Conservation (phyloP, 2,888 invertebrate genomes). For the Ophion obscuratus region DNA sequence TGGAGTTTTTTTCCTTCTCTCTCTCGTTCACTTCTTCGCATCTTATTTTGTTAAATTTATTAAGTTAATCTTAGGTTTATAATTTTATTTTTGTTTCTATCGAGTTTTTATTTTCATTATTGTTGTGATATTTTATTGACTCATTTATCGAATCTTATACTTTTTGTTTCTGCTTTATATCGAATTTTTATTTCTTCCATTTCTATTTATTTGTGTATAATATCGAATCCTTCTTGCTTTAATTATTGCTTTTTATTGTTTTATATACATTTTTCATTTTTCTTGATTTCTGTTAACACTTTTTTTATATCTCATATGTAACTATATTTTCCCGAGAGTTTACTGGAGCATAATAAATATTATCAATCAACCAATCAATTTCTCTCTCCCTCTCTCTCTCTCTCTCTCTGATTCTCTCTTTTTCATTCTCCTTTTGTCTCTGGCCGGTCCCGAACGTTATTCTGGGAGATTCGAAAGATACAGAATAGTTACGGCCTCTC, state of each 20-base stretch:
- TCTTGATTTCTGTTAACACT: no score
- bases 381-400: neutral
- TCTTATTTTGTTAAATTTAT: neutral
- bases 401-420: neutral
- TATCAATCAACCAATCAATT: slow-evolving; percentile 4
- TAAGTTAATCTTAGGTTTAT: neutral
- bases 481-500: slow-evolving; percentile 47
- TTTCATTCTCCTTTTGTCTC: neutral
- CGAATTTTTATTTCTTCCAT: no score
- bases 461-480: slow-evolving; percentile 43
- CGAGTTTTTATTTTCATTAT: neutral
- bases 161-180: no score
- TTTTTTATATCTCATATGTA: no score
- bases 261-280: no score
- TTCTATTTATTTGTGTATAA: no score
- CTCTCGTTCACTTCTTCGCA: neutral
- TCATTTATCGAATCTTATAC: no score
- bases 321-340: neutral
- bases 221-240: no score
- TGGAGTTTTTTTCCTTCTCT: slow-evolving; percentile 24
- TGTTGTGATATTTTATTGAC: neutral
- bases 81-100: neutral
- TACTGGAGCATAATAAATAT: neutral
- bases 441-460: slow-evolving; percentile 1
- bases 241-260: no score